Base-by-base conservation (phyloP, 2,113 vertebrate species). In the Trachemys scripta region DNA sequence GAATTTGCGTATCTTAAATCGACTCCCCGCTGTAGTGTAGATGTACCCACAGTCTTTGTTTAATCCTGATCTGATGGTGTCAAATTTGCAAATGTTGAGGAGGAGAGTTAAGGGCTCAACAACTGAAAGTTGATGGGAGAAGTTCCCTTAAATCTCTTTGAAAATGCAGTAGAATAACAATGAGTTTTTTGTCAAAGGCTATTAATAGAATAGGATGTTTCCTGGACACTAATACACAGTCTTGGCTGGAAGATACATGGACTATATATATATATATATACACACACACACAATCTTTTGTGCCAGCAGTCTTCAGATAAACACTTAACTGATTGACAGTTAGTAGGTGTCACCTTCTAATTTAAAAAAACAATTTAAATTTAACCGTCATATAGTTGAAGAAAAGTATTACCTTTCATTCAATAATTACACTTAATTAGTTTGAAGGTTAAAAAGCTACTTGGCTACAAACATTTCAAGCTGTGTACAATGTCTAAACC, bases 381-480 rank as follows among this genome's bases (percentile, higher is more conserved):
- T 91, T 95, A 97, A 96, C 93, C 5, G 1, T 96, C 89, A 59
- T 79, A 80, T 80, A 95, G 85, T 94, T 94, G 92, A 94, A 98
- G 90, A 89, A 96, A 98, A 97, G 80, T 95, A 87, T 96, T 97
- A 93, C 95, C 89, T 96, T 95, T 97, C 95, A 95, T 90, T 97
- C 93, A 90, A 92, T 98, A 97, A 98, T 98, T 98, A 89, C 45
- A 93, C 53, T 95, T 98, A 98, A 98, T 98, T 97, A 92, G 53
- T 87, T 79, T 90, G 86, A 97, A 84, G 53, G 89, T 96, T 97
- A 96, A 95, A 98, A 95, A 95, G 92, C 82, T 95, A 29, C 88
- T 95, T 97, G 93, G 93, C 96, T 97, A 59, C 93, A 97, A 97
- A 96, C 92, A 96, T 95, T 98, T 96, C 92, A 94, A 91, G 69